Base-by-base conservation (phyloP, 1,140 invertebrate species). In the Matsumurasca onukii region DNA sequence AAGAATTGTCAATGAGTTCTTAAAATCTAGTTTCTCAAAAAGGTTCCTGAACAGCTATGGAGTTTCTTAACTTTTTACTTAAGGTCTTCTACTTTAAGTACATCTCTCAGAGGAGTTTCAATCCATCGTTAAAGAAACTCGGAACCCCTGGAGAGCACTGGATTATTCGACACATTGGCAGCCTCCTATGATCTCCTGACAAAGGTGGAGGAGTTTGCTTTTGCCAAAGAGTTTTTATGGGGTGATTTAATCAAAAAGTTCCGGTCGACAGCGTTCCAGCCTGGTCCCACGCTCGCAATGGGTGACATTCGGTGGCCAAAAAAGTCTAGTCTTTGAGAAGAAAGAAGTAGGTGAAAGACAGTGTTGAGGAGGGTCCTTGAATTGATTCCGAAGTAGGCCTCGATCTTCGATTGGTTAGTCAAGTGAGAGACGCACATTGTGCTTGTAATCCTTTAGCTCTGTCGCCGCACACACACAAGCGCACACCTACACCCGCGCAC, bases 341-440 rank as follows among this genome's bases (percentile, higher is more conserved):
- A n/a, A n/a, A n/a, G n/a, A 25, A 59, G 55, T 13, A 24, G 9
- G 2, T 59, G 55, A 59, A 59, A 59, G 55, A 59, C 55, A 24
- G n/a, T 59, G 24, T 59, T 24, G 55, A 59, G 55, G 15, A 29
- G 55, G 55, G 25, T 25, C 30, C n/a, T 24, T 59, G 55, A 59
- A 59, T 59, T 29, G 55, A 59, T 59, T 59, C 24, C 15, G 55
- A 27, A 59, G 55, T 24, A 59, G 55, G 55, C 55, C 30, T 59
- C 30, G 55, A 59, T 59, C 55, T 59, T 59, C 55, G 55, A 59
- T 59, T 59, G 55, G 55, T 3, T 59, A 59, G 55, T n/a, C 55
- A 29, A 59, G 55, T 59, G 55, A 27, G 55, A 59, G 15, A 24
- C 25, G 49, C 25, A 13, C 55, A 27, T 59, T 59, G 55, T 59